Evolutionary conservation across 2,113 vertebrate species (phyloP).

Genomic region (Lepus timidus): DNA sequence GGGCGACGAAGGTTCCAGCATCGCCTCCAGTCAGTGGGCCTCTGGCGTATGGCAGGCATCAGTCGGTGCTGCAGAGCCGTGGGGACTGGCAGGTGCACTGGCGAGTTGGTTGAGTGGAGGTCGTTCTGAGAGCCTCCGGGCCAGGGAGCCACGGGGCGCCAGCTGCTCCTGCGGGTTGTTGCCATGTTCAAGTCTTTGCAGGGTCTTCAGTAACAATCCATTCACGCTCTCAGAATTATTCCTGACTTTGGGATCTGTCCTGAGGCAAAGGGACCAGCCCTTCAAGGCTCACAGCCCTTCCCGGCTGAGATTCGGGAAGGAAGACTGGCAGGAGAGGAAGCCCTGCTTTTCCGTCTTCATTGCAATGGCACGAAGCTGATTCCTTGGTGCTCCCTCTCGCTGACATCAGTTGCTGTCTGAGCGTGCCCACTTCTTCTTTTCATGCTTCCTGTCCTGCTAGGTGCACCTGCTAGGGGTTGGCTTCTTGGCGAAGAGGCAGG

Average conservation of each 20-base stretch:
- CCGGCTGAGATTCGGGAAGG: background rate
- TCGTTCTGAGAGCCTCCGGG: background rate
- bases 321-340: background rate
- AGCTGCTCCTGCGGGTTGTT: background rate
- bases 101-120: background rate
- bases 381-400: rapidly evolving
- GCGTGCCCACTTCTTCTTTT: too few relatives aligned
- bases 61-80: background rate
- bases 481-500: background rate
- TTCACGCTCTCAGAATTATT: background rate
- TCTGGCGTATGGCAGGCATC: rapidly evolving
- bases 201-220: background rate
- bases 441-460: background rate
- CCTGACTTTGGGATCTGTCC: background rate
- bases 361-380: background rate
- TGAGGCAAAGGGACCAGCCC: background rate
- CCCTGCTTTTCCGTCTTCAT: background rate
- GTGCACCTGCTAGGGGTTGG: background rate
- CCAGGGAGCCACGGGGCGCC: rapidly evolving
- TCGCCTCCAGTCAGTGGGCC: rapidly evolving
- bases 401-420: background rate
- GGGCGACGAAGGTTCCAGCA: background rate
- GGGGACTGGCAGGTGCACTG: background rate
- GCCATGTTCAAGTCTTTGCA: background rate
- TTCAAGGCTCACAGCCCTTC: background rate